Evolutionary conservation across 30 jellyfish, hydroid and myxozoan species (phyloP), one percentile per base, ranked within the genome.

Genomic region (Clytia hemisphaerica): DNA sequence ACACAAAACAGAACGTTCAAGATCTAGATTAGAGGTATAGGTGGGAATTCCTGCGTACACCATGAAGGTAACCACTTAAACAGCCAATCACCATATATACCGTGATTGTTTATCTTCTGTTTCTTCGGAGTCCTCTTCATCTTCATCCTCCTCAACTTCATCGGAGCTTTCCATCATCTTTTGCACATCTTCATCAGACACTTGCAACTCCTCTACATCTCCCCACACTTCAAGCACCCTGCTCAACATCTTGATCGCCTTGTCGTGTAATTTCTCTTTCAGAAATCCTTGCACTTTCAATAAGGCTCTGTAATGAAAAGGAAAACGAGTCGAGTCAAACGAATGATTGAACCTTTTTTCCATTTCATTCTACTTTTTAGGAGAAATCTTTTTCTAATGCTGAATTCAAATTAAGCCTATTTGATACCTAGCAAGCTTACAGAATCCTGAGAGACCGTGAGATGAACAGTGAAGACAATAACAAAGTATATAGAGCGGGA

Each of bases 161-260:
- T 84, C 84, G 70, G 67, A 50, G 16, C 67, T 61, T 16, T 24
- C 53, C 5, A 55, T 79, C 3, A 79, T 79, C 73, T 30, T 61
- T 58, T 38, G 45, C 42, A 71, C 45, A 7, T 73, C 81, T 4
- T 75, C 80, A 38, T 62, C 73, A 2, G 83, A 77, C 16, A 73
- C 88, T 25, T n/a, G 64, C 38, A 37, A 73, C 27, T 66, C 76
- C 46, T 73, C 84, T 53, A 38, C 59, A 25, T 40, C 85, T 2
- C 61, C 32, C 59, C 78, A 65, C 37, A 26, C 15, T 12, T 48
- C 33, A 34, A 65, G 4, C 7, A 30, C 67, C 78, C 19, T n/a
- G 18, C 24, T 25, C 25, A 65, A n/a, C 34, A 29, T 25, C 19
- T 35, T 22, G 3, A 36, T 48, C 19, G 49, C 63, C 24, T 65